phyloP scores from a whole-genome alignment of 2,797 vertebrate species.

The Benthosema pterotum region DNA sequence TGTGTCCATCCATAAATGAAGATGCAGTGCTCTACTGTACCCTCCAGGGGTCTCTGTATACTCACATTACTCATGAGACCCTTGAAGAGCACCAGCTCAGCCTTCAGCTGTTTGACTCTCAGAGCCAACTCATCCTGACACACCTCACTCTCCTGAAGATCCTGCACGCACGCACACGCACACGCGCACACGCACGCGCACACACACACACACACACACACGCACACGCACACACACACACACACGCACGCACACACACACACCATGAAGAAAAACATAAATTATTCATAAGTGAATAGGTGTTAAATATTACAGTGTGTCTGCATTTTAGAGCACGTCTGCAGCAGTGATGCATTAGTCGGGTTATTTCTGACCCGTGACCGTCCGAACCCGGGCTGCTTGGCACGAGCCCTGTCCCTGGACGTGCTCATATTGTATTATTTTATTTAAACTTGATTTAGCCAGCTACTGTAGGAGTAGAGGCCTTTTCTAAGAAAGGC shows the following conservation, averaged over 20 bases:
- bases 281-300: too few species aligned
- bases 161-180: conserved; percentile 67
- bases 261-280: not conserved
- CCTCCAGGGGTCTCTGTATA: conserved; percentile 41
- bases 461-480: too few species aligned
- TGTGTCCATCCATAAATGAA: conserved; percentile 50
- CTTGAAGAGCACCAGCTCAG: conserved; percentile 89
- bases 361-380: too few species aligned
- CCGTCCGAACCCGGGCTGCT: too few species aligned
- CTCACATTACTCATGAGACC: conserved; percentile 89
- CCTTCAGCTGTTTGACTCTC: conserved; percentile 86
- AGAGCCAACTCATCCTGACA: conserved; percentile 88
- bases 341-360: too few species aligned
- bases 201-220: conserved; percentile 4
- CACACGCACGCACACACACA: not conserved
- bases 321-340: not conserved
- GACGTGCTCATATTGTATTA: too few species aligned
- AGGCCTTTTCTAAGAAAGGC: too few species aligned
- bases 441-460: too few species aligned
- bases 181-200: not conserved
- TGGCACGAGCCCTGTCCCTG: too few species aligned
- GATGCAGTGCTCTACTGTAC: conserved; percentile 76
- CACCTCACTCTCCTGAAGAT: conserved; percentile 91
- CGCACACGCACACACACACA: not conserved
- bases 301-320: not conserved